Evolutionary conservation across 2,888 invertebrate genomes (phyloP), one percentile per base, ranked within the genome.

Genomic region (Phaedon cochleariae): DNA sequence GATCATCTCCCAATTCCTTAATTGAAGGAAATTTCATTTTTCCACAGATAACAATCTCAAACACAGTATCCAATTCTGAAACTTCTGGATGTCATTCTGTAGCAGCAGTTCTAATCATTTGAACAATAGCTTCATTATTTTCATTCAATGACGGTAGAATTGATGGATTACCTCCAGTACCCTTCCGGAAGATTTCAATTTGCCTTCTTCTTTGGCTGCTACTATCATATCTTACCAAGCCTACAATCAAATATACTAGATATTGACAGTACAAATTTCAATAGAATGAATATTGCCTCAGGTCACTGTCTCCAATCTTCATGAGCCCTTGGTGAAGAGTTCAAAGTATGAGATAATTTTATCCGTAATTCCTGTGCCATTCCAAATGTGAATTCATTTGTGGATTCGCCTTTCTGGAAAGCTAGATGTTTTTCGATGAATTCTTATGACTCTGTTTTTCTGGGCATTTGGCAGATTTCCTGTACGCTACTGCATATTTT

Each of bases 121-220:
- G n/a, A n/a, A n/a, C n/a, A n/a, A n/a, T n/a, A n/a, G n/a, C n/a
- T n/a, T n/a, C n/a, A n/a, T 45, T 4, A 45, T 45, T 45, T 45
- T 45, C 45, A 45, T 45, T 45, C 17, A n/a, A 45, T 45, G 45
- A 17, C 5, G 45, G 45, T 4, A 45, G 45, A 45, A 51, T 51
- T 51, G 51, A 21, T 22, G 51, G 51, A 22, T 21, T 21, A 7
- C 51, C 53, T 26, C 53, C 21, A 53, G 53, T 53, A 53, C 53
- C 53, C 26, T 15, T 26, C 31, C 22, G 53, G 53, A 29, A 53
- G 22, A n/a, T 26, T 53, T 22, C 22, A 5, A 53, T 29, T n/a
- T n/a, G 29, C 22, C 29, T 29, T 53, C 22, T 15, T n/a, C 6
- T 22, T 53, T 53, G 18, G 22, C 31, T 15, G 12, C 17, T 15